phyloP scores from a whole-genome alignment of 30 jellyfish, hydroid and myxozoan genomes.

The Aurelia aurita region DNA sequence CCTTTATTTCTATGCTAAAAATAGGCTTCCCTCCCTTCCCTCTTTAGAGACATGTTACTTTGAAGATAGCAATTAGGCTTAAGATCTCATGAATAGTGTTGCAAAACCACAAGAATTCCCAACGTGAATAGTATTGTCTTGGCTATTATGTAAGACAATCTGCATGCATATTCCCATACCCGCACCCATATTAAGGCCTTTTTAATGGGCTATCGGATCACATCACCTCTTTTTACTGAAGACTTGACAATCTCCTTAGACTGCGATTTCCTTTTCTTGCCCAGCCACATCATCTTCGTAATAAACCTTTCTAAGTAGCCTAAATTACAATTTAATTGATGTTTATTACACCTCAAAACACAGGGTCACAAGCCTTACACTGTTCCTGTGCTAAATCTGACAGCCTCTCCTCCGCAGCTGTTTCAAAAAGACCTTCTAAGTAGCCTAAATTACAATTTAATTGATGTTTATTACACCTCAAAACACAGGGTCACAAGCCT shows the following conservation, averaged over 20 bases:
- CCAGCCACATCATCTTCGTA: slow-evolving; percentile 51
- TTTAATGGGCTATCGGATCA: slow-evolving; percentile 22
- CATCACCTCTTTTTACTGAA: slow-evolving; percentile 60
- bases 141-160: slow-evolving; percentile 9
- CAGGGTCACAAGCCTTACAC: background rate
- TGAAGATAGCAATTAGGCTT: background rate
- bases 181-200: slow-evolving; percentile 1
- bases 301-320: slow-evolving; percentile 28
- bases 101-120: background rate
- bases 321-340: slow-evolving; percentile 36
- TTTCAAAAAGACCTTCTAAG: background rate
- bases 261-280: slow-evolving; percentile 68
- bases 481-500: too few relatives aligned
- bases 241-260: slow-evolving; percentile 65
- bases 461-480: slow-evolving; percentile 48
- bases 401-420: too few relatives aligned
- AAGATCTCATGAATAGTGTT: background rate
- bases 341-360: slow-evolving; percentile 41
- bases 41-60: too few relatives aligned
- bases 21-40: too few relatives aligned
- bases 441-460: slow-evolving; percentile 18
- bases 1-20: too few relatives aligned
- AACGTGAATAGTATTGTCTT: background rate
- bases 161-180: background rate
- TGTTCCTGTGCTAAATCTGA: too few relatives aligned